phyloP scores from a whole-genome alignment of 2,113 vertebrate species.

The Oreotrochilus melanogaster region DNA sequence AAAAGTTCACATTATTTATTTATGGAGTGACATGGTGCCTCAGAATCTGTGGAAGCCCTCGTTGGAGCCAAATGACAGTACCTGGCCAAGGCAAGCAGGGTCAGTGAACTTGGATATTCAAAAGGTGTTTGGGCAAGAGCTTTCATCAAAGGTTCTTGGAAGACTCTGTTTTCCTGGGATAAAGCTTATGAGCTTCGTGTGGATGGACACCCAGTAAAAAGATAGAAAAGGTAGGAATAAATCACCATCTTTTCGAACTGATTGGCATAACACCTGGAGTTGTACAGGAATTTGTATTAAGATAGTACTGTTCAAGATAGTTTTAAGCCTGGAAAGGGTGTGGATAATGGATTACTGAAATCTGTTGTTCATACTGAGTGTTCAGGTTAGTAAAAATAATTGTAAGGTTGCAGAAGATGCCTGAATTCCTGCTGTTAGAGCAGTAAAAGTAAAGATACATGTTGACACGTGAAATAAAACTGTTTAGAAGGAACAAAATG shows the following conservation, averaged over 20 bases:
- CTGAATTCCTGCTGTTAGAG: not conserved
- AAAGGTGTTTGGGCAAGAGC: not conserved
- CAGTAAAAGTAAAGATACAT: not conserved
- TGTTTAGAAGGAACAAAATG: not conserved
- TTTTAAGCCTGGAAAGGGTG: not conserved
- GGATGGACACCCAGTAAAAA: not conserved
- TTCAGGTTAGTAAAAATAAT: not conserved
- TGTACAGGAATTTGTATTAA: not conserved
- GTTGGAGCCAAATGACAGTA: not conserved
- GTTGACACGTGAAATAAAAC: not conserved
- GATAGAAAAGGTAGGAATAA: not conserved
- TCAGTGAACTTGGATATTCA: not conserved
- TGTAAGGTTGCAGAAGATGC: not conserved
- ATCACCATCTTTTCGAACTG: not conserved
- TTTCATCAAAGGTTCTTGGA: not conserved
- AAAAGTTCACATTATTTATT: not conserved
- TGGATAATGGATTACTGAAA: accelerated
- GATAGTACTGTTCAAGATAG: not conserved
- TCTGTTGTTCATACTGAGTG: not conserved
- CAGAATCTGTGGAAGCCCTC: not conserved
- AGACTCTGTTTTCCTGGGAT: not conserved
- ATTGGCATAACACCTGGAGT: not conserved
- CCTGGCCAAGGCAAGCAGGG: not conserved
- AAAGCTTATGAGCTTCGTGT: not conserved
- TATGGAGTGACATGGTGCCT: not conserved